These are phyloP conservation scores for Albula goreensis DNA, from an alignment of 2,113 vertebrate species.

Conservation along the genomic window DNA sequence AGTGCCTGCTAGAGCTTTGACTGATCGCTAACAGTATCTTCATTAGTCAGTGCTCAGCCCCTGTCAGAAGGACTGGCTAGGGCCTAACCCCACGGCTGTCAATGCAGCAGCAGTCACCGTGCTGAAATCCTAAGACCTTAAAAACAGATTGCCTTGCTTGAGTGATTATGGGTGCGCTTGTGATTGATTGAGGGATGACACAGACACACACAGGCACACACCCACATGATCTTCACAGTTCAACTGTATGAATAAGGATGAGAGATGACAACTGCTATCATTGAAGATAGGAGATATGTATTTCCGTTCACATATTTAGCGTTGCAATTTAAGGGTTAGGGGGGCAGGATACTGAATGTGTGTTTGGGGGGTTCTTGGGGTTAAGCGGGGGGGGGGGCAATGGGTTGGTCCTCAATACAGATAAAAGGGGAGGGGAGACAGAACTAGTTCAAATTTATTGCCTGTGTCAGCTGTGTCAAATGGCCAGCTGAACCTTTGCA, in stretches of 20 bases:
- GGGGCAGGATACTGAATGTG: conserved; percentile 21
- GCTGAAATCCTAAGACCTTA: background rate
- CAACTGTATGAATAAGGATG: background rate
- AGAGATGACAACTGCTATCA: background rate
- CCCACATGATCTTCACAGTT: background rate
- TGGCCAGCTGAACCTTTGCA: conserved; percentile 77
- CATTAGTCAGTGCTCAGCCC: conserved; percentile 21
- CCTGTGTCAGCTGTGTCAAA: conserved; percentile 78
- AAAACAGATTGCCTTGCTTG: background rate
- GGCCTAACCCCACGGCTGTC: conserved; percentile 7
- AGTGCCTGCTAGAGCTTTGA: background rate
- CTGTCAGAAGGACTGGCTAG: conserved; percentile 19
- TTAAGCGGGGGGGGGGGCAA: conserved; percentile 26
- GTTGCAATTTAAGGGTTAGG: background rate
- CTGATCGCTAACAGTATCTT: conserved; percentile 12
- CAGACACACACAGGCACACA: background rate
- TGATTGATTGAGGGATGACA: background rate
- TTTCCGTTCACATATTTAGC: conserved; percentile 8
- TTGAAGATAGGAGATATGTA: conserved; percentile 17
- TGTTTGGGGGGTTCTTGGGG: conserved; percentile 28
- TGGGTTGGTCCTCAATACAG: conserved; percentile 54
- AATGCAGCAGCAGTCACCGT: background rate
- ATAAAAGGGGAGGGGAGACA: conserved; percentile 63
- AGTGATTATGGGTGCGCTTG: conserved; percentile 9
- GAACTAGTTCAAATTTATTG: conserved; percentile 75